These are phyloP conservation scores for Diorhabda sublineata DNA, from an alignment of 1,140 invertebrate genomes.

Conservation along the genomic window DNA sequence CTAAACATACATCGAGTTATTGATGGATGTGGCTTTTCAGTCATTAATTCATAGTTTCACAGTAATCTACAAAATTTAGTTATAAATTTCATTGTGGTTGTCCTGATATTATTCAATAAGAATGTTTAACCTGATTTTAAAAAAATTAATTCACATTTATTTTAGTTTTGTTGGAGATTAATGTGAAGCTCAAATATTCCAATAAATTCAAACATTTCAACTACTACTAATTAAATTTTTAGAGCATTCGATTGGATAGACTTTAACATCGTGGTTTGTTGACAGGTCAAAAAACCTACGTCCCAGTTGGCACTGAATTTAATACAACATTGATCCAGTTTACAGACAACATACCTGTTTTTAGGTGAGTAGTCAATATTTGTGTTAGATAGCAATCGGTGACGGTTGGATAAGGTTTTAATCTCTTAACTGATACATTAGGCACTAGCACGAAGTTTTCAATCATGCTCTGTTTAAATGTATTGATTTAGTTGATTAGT, in stretches of 20 bases:
- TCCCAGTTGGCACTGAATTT: constrained; percentile 12
- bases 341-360: not conserved
- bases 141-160: no score
- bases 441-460: no score
- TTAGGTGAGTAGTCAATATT: constrained; percentile 15
- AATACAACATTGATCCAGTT: not conserved
- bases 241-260: not conserved
- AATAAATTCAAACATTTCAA: constrained; percentile 4
- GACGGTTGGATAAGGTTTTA: not conserved
- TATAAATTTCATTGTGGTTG: no score
- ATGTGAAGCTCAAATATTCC: not conserved
- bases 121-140: no score
- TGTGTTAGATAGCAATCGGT: not conserved
- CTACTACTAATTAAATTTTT: constrained; percentile 7
- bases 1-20: no score
- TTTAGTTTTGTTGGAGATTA: no score
- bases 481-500: no score
- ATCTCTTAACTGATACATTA: not conserved
- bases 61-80: no score
- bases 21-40: no score
- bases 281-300: constrained; percentile 4
- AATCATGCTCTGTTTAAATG: no score
- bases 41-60: no score
- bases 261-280: constrained; percentile 13
- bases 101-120: no score